Evolutionary conservation across 1,140 invertebrate genomes (phyloP).

Genomic region (Tetramorium parvispinum): DNA sequence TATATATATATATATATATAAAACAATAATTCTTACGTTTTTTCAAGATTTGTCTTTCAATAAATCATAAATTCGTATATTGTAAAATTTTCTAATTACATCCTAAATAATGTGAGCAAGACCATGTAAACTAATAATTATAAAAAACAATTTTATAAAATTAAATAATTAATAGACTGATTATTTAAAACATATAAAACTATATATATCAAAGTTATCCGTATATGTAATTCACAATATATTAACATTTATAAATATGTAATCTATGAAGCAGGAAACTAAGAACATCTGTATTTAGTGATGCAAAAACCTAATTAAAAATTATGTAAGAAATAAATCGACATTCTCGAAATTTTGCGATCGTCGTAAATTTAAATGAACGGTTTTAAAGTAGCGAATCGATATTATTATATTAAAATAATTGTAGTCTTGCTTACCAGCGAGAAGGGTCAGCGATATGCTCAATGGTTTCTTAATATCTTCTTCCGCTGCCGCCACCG

Average conservation of each 20-base stretch:
- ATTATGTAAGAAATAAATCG: not conserved
- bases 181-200: not conserved
- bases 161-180: constrained; percentile 11
- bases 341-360: not conserved
- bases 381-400: not conserved
- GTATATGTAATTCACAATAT: not conserved
- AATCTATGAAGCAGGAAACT: constrained; percentile 8
- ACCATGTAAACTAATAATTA: not conserved
- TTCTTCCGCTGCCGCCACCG: constrained; percentile 78
- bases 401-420: not conserved
- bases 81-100: not conserved
- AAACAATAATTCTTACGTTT: not conserved
- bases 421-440: constrained; percentile 76
- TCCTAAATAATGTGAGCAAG: not conserved
- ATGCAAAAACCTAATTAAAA: not conserved
- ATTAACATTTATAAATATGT: not conserved
- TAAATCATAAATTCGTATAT: not conserved
- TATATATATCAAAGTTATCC: not conserved
- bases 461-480: constrained; percentile 77
- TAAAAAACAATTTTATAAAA: not conserved
- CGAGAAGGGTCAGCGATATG: constrained; percentile 64
- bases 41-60: not conserved
- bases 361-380: not conserved
- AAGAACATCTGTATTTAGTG: not conserved
- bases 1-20: not conserved